These are phyloP conservation scores for Melanerpes formicivorus DNA, from an alignment of 2,113 vertebrate genomes.

Conservation along the genomic window DNA sequence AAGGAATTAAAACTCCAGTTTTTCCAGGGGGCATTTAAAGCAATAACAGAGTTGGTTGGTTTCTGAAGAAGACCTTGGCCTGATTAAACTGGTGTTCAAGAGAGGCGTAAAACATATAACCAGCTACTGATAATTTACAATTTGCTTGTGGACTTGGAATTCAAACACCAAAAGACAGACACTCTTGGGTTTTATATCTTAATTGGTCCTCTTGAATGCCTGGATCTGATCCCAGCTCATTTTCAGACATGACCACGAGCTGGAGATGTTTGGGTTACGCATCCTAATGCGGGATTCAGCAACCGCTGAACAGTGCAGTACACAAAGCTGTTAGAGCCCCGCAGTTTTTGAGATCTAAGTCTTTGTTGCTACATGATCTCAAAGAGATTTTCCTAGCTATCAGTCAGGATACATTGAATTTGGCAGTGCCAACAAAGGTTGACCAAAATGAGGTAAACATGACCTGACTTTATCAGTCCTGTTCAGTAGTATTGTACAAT, in stretches of 20 bases:
- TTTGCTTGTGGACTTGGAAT: background rate
- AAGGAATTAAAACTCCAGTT: background rate
- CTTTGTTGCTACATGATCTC: background rate
- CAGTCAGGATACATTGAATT: background rate
- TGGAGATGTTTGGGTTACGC: conserved; percentile 19
- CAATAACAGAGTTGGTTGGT: background rate
- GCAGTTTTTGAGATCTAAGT: background rate
- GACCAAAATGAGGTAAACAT: background rate
- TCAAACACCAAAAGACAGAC: conserved; percentile 6
- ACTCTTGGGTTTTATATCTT: background rate
- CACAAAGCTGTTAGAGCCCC: background rate
- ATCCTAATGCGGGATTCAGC: background rate
- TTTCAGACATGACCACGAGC: conserved; percentile 18
- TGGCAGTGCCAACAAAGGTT: background rate
- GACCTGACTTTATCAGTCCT: background rate
- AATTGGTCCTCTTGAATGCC: background rate
- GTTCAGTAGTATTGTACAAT: background rate
- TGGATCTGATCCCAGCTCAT: conserved; percentile 19
- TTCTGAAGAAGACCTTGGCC: background rate
- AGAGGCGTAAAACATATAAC: background rate
- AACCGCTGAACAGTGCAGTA: background rate
- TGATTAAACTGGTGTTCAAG: background rate
- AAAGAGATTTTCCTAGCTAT: background rate
- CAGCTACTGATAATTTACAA: background rate
- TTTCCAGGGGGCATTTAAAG: background rate